Percentiles rank a stretch among this genome's conserved stretches.
Evolutionary conservation across 2,888 invertebrate genomes (phyloP).

Genomic region (Operophtera brumata): DNA sequence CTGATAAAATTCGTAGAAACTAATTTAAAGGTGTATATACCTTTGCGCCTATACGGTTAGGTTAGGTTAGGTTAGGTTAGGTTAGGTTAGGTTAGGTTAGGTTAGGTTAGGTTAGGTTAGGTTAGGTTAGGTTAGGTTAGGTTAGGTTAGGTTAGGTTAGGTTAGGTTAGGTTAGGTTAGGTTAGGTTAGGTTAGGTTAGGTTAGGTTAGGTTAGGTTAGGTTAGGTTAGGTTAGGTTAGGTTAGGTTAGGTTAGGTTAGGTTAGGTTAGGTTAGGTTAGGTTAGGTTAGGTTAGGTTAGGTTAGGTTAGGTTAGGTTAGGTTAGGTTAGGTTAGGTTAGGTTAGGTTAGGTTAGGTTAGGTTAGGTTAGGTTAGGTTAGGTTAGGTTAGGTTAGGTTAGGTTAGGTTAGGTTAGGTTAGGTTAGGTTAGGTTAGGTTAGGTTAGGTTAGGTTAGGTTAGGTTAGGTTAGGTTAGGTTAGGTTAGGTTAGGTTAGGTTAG

Average conservation of each 20-base stretch:
- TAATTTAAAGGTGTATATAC: too few species aligned
- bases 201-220: constrained; percentile 13
- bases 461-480: constrained; percentile 9
- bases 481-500: constrained; percentile 6
- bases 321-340: not conserved
- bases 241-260: constrained; percentile 13
- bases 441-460: constrained; percentile 9
- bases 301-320: not conserved
- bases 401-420: constrained; percentile 7
- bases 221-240: constrained; percentile 13
- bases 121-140: constrained; percentile 13
- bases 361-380: constrained; percentile 9
- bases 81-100: constrained; percentile 11
- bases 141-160: constrained; percentile 13
- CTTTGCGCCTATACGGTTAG: too few species aligned
- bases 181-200: constrained; percentile 13
- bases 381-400: constrained; percentile 10
- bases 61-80: constrained; percentile 13
- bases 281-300: not conserved
- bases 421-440: constrained; percentile 6
- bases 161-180: constrained; percentile 11
- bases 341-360: not conserved
- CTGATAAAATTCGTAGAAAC: too few species aligned
- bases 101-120: constrained; percentile 13
- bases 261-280: constrained; percentile 13